Evolutionary conservation across 2,888 invertebrate genomes (phyloP), one percentile per base, ranked within the genome.

Genomic region (Carterocephalus palaemon): DNA sequence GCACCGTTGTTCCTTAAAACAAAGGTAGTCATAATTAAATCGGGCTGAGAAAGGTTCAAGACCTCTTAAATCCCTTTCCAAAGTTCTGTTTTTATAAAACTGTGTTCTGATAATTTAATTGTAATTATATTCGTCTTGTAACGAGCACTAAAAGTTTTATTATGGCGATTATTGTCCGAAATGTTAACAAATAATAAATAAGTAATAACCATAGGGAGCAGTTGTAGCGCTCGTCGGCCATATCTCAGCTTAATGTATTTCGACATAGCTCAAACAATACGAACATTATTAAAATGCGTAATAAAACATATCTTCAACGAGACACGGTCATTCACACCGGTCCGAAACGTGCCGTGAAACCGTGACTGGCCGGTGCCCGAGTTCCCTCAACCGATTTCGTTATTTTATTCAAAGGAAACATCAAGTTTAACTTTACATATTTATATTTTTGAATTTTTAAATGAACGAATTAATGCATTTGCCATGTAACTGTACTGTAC

Each of bases 251-350:
- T 75, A 78, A 77, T 75, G 60, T 77, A 80, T 78, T 75, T 77
- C 67, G 64, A 62, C 66, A 67, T 63, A 67, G 67, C 60, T 67
- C 67, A 72, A 81, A 81, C 79, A 80, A 73, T 80, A 75, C 72
- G 61, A 68, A 71, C 68, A 70, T 78, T 82, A 80, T 79, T 80
- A 81, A 76, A 81, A 82, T 82, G 72, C 73, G 71, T 78, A 79
- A 77, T 76, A 74, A 74, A 81, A 77, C 71, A 74, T 77, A 80
- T 74, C 74, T 74, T 68, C 71, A 70, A 75, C 65, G 65, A 63
- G 69, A 59, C 61, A 56, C 66, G 84, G 79, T 82, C 83, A 60
- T 82, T 83, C 71, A 84, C 83, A 75, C 68, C 64, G 61, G 22
- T 51, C 69, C 67, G 65, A 67, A 66, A 63, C 64, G 64, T 62